These are phyloP conservation scores for Prostheceraeus crozeri DNA, from an alignment of 2,888 invertebrate species.

Conservation along the genomic window DNA sequence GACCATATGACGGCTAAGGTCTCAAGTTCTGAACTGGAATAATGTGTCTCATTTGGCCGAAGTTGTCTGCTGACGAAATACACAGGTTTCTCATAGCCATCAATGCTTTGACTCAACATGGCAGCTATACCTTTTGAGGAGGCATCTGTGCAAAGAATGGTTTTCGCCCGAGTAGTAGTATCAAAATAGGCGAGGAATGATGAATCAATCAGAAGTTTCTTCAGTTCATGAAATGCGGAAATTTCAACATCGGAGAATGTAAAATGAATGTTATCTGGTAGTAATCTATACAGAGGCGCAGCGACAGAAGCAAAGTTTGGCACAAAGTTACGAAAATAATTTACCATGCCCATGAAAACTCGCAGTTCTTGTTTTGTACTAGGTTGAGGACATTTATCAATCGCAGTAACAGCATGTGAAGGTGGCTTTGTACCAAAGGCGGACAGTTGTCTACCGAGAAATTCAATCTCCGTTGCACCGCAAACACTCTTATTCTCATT, in stretches of 20 bases:
- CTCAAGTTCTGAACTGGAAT: slow-evolving; percentile 25
- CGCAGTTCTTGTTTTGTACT: slow-evolving; percentile 11
- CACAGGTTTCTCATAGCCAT: slow-evolving; percentile 20
- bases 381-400: too few relatives aligned
- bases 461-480: slow-evolving; percentile 16
- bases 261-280: too few relatives aligned
- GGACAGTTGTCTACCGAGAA: slow-evolving; percentile 21
- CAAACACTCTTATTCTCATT: slow-evolving; percentile 22
- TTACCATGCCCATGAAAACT: slow-evolving; percentile 20
- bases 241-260: too few relatives aligned
- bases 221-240: too few relatives aligned
- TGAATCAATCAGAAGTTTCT: too few relatives aligned
- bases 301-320: slow-evolving; percentile 7
- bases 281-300: slow-evolving; percentile 14
- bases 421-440: too few relatives aligned
- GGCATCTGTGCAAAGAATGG: slow-evolving; percentile 23
- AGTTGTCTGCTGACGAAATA: slow-evolving; percentile 18
- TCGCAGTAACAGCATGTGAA: too few relatives aligned
- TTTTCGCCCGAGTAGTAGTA: slow-evolving; percentile 23
- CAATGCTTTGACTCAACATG: slow-evolving; percentile 10
- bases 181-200: slow-evolving; percentile 4
- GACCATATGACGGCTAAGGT: slow-evolving; percentile 23
- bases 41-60: slow-evolving; percentile 13
- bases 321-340: slow-evolving; percentile 11
- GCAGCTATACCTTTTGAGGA: slow-evolving; percentile 22